Base-by-base conservation (phyloP, 2,797 vertebrate species). In the Lacerta agilis region DNA sequence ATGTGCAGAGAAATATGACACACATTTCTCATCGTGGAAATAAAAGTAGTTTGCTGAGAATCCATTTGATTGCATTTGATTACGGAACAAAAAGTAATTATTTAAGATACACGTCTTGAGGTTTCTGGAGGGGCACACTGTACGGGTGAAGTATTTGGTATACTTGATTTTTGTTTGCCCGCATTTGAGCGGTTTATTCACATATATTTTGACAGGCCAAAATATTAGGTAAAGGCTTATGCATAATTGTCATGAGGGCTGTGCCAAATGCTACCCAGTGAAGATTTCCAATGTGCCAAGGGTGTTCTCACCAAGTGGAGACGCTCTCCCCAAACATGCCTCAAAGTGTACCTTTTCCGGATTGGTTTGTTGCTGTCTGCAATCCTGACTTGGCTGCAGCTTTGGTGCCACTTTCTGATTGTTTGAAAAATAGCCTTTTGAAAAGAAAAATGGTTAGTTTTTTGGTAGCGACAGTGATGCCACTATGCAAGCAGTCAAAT, bases 1-100 rank as follows among this genome's bases (percentile, higher is more conserved):
- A 97, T 96, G 93, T 79, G 0, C 33, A 41, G 92, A 85, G 94
- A 89, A 95, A 78, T 94, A 95, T 83, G 94, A 84, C 94, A 89
- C 93, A 92, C 93, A 90, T 95, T 95, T 95, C 94, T 97, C 93
- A 89, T 94, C 41, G 95, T 94, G 91, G 94, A 94, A 95, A 85
- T 95, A 95, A 96, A 96, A 96, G 96, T 89, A 95, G 95, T 93
- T 96, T 94, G 87, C 93, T 94, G 88, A 95, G 95, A 96, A 96
- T 92, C 94, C 90, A 2, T 94, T 92, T 97, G 96, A 96, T 96
- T 96, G 96, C 93, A 93, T 96, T 94, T 97, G 97, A 97, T 96
- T 97, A 95, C 95, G 90, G 96, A 97, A 95, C 91, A 96, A 96
- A 97, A 96, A 93, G 95, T 97, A 95, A 96, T 97, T 97, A 96